Percentiles rank a stretch among this genome's conserved stretches.
These are phyloP conservation scores for Eupeodes latifasciatus DNA, from an alignment of 2,888 invertebrate genomes.

Conservation along the genomic window DNA sequence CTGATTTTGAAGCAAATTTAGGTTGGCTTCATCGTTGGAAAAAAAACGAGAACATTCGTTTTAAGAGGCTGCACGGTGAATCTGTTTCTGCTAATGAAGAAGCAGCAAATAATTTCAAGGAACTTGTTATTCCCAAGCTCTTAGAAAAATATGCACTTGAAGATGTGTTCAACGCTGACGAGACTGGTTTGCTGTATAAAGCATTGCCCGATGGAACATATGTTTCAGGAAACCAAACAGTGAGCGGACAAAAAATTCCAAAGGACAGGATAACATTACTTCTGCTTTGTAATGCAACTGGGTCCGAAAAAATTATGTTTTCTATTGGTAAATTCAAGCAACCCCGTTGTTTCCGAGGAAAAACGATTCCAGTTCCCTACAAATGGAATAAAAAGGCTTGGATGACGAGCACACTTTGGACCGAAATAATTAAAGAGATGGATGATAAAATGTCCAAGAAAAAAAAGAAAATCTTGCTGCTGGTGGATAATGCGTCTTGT, in stretches of 20 bases:
- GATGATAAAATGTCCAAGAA: too few relatives aligned
- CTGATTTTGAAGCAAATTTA: constrained; percentile 22
- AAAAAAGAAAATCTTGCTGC: too few relatives aligned
- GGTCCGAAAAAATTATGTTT: constrained; percentile 55
- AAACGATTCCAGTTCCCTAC: constrained; percentile 49
- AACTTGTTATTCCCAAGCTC: constrained; percentile 38
- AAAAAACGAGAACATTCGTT: constrained; percentile 16
- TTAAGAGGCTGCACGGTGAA: constrained; percentile 56
- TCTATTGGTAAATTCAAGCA: constrained; percentile 54
- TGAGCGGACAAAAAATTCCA: constrained; percentile 38
- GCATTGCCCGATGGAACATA: constrained; percentile 55
- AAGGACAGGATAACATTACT: constrained; percentile 39
- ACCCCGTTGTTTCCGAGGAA: constrained; percentile 50
- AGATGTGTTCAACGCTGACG: constrained; percentile 32
- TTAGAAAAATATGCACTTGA: constrained; percentile 44
- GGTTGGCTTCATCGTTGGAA: constrained; percentile 43
- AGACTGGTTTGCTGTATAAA: constrained; percentile 55
- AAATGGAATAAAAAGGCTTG: constrained; percentile 46
- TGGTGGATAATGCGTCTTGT: too few relatives aligned
- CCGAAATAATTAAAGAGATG: too few relatives aligned
- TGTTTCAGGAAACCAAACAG: constrained; percentile 41
- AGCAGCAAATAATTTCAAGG: constrained; percentile 43
- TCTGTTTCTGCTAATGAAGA: constrained; percentile 44
- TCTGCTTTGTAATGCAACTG: constrained; percentile 50
- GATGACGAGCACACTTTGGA: too few relatives aligned